Conservation (phyloP, 2,113 vertebrate species). For the Chascanopsetta lugubris region DNA sequence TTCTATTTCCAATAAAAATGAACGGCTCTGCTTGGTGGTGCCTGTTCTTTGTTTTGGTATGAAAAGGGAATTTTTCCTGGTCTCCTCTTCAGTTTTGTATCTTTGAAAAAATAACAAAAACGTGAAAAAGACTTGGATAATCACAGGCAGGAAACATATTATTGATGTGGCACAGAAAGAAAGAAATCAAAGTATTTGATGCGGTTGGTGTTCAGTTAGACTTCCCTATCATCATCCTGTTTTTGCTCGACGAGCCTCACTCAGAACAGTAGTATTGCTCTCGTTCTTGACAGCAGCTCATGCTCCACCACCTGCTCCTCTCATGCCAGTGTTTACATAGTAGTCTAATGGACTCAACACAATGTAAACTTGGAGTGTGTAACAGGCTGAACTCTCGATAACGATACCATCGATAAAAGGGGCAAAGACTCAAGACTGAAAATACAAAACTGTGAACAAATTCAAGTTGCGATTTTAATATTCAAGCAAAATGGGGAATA, state of each 20-base stretch:
- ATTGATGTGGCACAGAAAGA: too few relatives aligned
- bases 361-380: conserved; percentile 11
- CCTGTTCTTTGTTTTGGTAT: too few relatives aligned
- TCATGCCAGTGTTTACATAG: conserved; percentile 26
- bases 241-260: not conserved
- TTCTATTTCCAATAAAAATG: too few relatives aligned
- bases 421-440: not conserved
- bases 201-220: not conserved
- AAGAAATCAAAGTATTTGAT: not conserved
- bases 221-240: not conserved
- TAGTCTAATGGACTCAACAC: conserved; percentile 7
- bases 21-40: too few relatives aligned
- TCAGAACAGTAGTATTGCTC: not conserved
- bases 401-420: not conserved
- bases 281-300: conserved; percentile 9
- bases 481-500: not conserved
- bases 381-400: not conserved
- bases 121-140: too few relatives aligned
- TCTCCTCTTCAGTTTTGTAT: too few relatives aligned
- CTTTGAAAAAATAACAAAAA: too few relatives aligned
- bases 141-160: too few relatives aligned
- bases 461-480: not conserved
- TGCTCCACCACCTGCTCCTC: conserved; percentile 34
- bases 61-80: too few relatives aligned
- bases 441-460: too few relatives aligned